Evolutionary conservation across 2,888 invertebrate genomes (phyloP), one percentile per base, ranked within the genome.

Genomic region (Dione vanillae): DNA sequence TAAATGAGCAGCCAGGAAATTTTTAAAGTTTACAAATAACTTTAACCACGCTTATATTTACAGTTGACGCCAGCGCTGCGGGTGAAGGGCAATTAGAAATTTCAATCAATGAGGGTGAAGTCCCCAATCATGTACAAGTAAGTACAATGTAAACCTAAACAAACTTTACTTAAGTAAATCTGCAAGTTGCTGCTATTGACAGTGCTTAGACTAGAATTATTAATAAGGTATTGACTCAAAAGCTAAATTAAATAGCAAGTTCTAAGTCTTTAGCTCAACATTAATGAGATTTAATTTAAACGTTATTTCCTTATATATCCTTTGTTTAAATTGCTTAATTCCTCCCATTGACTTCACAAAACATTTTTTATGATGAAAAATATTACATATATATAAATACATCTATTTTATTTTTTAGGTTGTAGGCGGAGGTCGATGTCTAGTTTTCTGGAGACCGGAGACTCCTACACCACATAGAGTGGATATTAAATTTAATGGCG

Each of bases 71-170:
- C 62, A 98, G 98, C 85, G 97, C 98, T 84, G 99, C 99, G 65
- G 99, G 99, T 51, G 99, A 99, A 94, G 99, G 99, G 64, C 99
- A 99, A 92, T 94, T 99, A 82, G 99, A 99, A 95, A 99, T 99
- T 84, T 99, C 99, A 81, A 99, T 99, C 86, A 99, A 99, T 89
- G 98, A 99, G 93, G 99, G 99, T 78, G 98, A 99, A 94, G 98
- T 99, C 74, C 99, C 99, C 61, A 99, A 99, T 94, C 98, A 99
- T 89, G 99, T 99, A 35, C 97, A 97, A 94, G 94, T 93, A 83
- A 86, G 78, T 75, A 75, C 7, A 64, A 65, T 73, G 70, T 62
- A 70, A 69, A 72, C 70, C 64, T 71, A 72, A 73, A 67, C 67
- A 62, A 74, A 74, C 72, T 74, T 70, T 65, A 58, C 66, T 27